These are phyloP conservation scores for Tetramorium simillimum DNA, from an alignment of 1,140 invertebrate species.

Conservation along the genomic window DNA sequence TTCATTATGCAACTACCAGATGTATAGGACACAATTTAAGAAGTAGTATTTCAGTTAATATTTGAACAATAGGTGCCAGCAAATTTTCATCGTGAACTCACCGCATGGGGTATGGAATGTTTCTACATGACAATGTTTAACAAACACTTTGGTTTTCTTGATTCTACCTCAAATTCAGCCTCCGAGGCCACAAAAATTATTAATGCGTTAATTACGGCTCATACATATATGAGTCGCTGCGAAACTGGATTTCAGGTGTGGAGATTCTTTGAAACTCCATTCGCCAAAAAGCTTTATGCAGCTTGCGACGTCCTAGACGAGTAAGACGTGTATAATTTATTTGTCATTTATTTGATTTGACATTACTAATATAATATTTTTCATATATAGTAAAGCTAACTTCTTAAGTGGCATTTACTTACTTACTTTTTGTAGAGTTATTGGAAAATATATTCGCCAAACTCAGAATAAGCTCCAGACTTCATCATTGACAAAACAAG, in stretches of 20 bases:
- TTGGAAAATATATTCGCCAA: slow-evolving; percentile 80
- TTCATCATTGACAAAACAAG: not conserved
- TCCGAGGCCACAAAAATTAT: slow-evolving; percentile 87
- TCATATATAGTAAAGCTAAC: not conserved
- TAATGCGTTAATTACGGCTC: slow-evolving; percentile 86
- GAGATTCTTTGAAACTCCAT: slow-evolving; percentile 88
- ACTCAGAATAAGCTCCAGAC: slow-evolving; percentile 74
- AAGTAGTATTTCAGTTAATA: not conserved
- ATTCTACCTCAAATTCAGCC: slow-evolving; percentile 80
- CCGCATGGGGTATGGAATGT: slow-evolving; percentile 89
- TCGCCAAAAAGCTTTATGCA: slow-evolving; percentile 86
- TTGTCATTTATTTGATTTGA: not conserved
- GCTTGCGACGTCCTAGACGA: slow-evolving; percentile 87
- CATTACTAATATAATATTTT: not conserved
- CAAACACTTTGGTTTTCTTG: slow-evolving; percentile 87
- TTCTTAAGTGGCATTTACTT: slow-evolving; percentile 40
- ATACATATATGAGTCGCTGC: slow-evolving; percentile 87
- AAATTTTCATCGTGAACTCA: slow-evolving; percentile 87
- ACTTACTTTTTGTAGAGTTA: slow-evolving; percentile 77
- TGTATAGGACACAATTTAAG: not conserved
- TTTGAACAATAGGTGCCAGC: slow-evolving; percentile 80
- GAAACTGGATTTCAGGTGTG: slow-evolving; percentile 89
- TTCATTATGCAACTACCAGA: not conserved
- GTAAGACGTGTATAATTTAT: slow-evolving; percentile 76
- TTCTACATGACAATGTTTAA: slow-evolving; percentile 88